Conservation (phyloP, 2,113 vertebrate species). For the Tinamus guttatus region DNA sequence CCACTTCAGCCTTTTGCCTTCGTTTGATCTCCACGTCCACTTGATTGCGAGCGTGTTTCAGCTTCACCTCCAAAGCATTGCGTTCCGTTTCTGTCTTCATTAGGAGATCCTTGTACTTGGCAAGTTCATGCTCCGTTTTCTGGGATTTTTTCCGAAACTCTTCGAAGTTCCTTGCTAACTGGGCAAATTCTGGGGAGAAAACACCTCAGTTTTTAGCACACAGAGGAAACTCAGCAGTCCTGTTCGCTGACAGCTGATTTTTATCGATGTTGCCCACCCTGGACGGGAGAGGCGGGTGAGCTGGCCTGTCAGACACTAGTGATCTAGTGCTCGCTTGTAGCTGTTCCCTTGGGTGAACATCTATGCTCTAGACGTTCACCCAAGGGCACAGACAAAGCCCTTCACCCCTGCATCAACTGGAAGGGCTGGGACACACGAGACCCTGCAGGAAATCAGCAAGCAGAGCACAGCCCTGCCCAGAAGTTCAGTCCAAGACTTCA, state of each 20-base stretch:
- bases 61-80: constrained; percentile 91
- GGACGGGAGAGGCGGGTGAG: not conserved
- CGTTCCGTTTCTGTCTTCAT: constrained; percentile 90
- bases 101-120: constrained; percentile 86
- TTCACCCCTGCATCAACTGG: not conserved
- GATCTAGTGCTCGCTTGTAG: too few relatives aligned
- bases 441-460: accelerated
- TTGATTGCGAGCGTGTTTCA: constrained; percentile 98
- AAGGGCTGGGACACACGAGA: accelerated
- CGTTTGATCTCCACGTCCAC: constrained; percentile 96
- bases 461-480: accelerated
- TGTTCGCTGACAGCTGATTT: not conserved
- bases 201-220: accelerated
- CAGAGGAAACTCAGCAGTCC: not conserved
- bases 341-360: not conserved
- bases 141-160: constrained; percentile 87
- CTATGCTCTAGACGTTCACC: not conserved
- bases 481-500: not conserved
- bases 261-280: not conserved
- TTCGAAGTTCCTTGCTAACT: constrained; percentile 91
- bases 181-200: constrained; percentile 87
- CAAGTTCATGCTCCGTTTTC: constrained; percentile 84
- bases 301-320: not conserved
- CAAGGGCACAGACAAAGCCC: not conserved
- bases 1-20: constrained; percentile 91